These are phyloP conservation scores for Pammene aurita DNA, from an alignment of 2,888 invertebrate genomes.

Conservation along the genomic window DNA sequence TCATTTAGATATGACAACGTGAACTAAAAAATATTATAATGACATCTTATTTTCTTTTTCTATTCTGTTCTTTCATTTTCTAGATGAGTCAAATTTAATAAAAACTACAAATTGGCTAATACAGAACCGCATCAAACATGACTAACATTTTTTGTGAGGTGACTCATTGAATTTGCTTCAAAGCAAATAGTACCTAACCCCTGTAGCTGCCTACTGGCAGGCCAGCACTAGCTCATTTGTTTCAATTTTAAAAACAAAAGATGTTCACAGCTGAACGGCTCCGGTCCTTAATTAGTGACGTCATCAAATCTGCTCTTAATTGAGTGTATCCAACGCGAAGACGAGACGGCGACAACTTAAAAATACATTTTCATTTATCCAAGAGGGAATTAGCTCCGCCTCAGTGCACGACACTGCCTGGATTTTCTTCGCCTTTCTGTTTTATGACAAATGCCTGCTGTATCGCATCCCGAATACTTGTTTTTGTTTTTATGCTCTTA, in stretches of 20 bases:
- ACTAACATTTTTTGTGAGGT: constrained; percentile 6
- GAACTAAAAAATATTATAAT: too few species aligned
- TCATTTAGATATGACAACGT: too few species aligned
- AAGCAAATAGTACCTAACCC: not conserved
- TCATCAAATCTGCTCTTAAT: constrained; percentile 65
- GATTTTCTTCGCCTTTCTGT: constrained; percentile 45
- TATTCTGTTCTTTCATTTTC: too few species aligned
- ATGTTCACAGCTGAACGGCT: constrained; percentile 14
- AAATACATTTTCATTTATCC: constrained; percentile 71
- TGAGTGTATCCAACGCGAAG: constrained; percentile 68
- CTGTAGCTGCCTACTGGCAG: too few species aligned
- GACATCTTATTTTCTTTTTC: too few species aligned
- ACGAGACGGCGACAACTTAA: constrained; percentile 75
- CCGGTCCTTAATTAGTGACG: constrained; percentile 42
- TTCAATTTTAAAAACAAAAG: constrained; percentile 28
- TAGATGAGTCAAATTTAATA: too few species aligned
- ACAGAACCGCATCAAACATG: not conserved
- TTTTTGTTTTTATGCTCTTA: constrained; percentile 35
- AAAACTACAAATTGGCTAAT: not conserved
- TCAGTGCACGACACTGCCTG: constrained; percentile 53
- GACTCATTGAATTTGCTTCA: constrained; percentile 1
- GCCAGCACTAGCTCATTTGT: constrained; percentile 13
- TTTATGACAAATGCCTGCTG: constrained; percentile 42
- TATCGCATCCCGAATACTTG: constrained; percentile 29
- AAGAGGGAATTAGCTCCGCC: constrained; percentile 60